Evolutionary conservation across 2,113 vertebrate genomes (phyloP).

Genomic region (Herpailurus yagouaroundi): DNA sequence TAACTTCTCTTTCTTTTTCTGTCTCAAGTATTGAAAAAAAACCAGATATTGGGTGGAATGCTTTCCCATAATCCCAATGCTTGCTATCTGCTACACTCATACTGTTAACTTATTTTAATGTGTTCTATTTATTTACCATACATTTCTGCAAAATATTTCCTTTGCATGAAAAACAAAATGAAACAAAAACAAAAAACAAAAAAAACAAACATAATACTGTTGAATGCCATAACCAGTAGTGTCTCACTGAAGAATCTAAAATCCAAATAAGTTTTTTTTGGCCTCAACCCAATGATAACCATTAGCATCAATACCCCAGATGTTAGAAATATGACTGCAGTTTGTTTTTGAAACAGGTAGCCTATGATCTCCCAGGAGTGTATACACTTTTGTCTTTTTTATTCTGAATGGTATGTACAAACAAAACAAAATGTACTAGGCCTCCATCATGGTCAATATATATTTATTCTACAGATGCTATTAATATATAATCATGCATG

Average conservation of each 20-base stretch:
- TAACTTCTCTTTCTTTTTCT: neutral
- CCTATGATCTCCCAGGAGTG: neutral
- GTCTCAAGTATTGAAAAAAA: slow-evolving; percentile 31
- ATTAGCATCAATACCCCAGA: fast-evolving
- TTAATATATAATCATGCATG: neutral
- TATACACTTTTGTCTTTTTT: neutral
- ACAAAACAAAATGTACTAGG: neutral
- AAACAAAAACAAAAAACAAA: neutral
- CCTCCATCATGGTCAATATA: neutral
- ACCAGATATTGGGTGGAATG: neutral
- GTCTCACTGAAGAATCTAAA: neutral
- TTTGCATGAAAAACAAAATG: neutral
- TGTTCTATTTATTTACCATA: neutral
- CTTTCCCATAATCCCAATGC: neutral
- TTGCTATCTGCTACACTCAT: neutral
- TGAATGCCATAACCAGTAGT: neutral
- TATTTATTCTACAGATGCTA: neutral
- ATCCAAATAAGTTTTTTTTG: neutral
- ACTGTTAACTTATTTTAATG: neutral
- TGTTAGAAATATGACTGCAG: neutral
- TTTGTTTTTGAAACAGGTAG: neutral
- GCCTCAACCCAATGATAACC: neutral
- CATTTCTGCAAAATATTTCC: neutral
- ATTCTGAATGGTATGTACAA: neutral
- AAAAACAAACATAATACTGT: neutral